phyloP scores from a whole-genome alignment of 2,113 vertebrate genomes.

The Megaptera novaeangliae region DNA sequence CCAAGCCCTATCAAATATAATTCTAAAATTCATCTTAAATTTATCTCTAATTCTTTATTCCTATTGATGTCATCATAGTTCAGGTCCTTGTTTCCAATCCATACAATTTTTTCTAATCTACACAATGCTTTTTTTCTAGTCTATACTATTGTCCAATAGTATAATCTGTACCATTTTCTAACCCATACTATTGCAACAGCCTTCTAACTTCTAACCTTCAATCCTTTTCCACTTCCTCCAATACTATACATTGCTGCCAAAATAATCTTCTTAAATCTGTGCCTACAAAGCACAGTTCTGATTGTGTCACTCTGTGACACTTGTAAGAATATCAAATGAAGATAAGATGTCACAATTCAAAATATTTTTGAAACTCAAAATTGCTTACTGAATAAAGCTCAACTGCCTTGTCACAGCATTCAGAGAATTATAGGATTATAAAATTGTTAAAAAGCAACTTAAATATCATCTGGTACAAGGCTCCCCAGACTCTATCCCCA shows the following conservation, averaged over 20 bases:
- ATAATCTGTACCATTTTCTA: background rate
- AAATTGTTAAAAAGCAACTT: conserved; percentile 6
- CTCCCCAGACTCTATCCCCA: background rate
- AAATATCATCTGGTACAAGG: background rate
- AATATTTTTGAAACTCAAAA: conserved; percentile 29
- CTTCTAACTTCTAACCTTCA: background rate
- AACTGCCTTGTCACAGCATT: background rate
- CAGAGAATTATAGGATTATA: background rate
- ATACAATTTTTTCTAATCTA: background rate
- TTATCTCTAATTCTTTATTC: background rate
- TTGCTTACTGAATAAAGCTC: conserved; percentile 31
- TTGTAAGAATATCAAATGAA: conserved; percentile 44
- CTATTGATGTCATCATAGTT: background rate
- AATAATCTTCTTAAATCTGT: conserved; percentile 35
- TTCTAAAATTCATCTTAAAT: conserved; percentile 14
- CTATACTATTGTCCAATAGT: background rate
- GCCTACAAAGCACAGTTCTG: conserved; percentile 6
- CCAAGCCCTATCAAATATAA: background rate
- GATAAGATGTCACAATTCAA: conserved; percentile 42
- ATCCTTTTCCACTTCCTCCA: conserved; percentile 3
- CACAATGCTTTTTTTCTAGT: background rate
- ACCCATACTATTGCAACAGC: background rate
- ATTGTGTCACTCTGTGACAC: conserved; percentile 7
- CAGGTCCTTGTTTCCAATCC: background rate
- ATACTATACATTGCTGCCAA: background rate